Conservation (phyloP, 1,140 invertebrate genomes). For the Megathymus violae region DNA sequence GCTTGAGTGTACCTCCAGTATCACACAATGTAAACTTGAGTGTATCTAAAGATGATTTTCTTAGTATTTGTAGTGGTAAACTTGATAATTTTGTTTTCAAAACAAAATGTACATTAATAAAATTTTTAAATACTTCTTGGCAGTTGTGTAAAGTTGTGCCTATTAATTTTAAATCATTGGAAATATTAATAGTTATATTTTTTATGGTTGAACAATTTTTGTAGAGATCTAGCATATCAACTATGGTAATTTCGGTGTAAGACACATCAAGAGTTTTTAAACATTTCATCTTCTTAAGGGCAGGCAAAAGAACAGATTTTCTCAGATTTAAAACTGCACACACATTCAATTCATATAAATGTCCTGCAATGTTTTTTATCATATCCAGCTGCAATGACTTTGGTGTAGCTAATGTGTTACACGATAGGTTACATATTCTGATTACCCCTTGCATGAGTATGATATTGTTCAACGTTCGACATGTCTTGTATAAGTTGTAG, state of each 20-base stretch:
- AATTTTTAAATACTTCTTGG: constrained; percentile 55
- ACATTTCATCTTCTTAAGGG: constrained; percentile 49
- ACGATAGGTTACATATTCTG: constrained; percentile 48
- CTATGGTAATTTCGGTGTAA: constrained; percentile 56
- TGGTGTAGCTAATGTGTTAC: constrained; percentile 47
- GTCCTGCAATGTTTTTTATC: constrained; percentile 51
- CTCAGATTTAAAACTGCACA: constrained; percentile 51
- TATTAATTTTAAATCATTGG: constrained; percentile 24
- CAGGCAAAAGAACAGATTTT: constrained; percentile 46
- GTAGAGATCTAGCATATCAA: constrained; percentile 56
- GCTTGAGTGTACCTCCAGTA: constrained; percentile 27
- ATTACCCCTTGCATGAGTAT: constrained; percentile 43
- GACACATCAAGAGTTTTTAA: constrained; percentile 60
- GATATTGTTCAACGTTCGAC: constrained; percentile 43
- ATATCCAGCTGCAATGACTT: constrained; percentile 47
- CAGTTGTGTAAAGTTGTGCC: constrained; percentile 34
- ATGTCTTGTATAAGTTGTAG: constrained; percentile 48
- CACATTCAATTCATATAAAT: constrained; percentile 54
- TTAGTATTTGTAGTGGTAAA: constrained; percentile 44
- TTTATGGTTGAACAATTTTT: constrained; percentile 55
- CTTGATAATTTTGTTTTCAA: constrained; percentile 39
- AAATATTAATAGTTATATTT: constrained; percentile 57
- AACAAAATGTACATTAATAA: constrained; percentile 61
- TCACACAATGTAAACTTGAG: constrained; percentile 45
- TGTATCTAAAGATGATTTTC: constrained; percentile 42